phyloP scores from a whole-genome alignment of 2,113 vertebrate species.

The Urocolius indicus region DNA sequence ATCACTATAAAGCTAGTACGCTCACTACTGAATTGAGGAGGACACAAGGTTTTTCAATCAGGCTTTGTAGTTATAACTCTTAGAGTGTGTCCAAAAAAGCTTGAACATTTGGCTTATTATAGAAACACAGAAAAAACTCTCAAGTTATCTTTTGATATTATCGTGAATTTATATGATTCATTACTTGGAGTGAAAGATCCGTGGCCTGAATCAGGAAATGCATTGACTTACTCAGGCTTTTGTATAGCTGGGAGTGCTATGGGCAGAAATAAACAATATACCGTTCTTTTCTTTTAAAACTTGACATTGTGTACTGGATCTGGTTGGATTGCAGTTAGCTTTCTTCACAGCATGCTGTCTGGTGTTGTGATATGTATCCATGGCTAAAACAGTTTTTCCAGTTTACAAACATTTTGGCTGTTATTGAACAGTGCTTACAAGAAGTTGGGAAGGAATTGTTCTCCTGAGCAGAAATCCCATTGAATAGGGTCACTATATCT shows the following conservation, averaged over 20 bases:
- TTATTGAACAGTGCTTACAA: neutral
- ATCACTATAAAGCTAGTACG: constrained; percentile 40
- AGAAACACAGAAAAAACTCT: neutral
- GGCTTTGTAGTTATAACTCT: neutral
- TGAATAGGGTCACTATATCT: neutral
- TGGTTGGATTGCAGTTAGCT: neutral
- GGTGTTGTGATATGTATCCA: neutral
- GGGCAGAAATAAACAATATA: neutral
- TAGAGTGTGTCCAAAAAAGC: accelerated
- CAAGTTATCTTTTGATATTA: neutral
- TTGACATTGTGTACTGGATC: neutral
- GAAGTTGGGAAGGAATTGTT: neutral
- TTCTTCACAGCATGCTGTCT: neutral
- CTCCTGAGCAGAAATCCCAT: neutral
- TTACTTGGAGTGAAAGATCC: neutral
- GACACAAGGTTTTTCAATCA: constrained; percentile 15
- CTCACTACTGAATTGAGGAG: constrained; percentile 37
- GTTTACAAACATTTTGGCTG: neutral
- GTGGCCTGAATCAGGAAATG: neutral
- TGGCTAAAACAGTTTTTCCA: neutral
- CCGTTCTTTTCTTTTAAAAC: neutral
- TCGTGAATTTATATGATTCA: neutral
- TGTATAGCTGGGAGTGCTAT: no score
- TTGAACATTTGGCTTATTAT: neutral
- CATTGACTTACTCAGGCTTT: neutral